Evolutionary conservation across 2,888 invertebrate species (phyloP).

Genomic region (Stomorhina lunata): DNA sequence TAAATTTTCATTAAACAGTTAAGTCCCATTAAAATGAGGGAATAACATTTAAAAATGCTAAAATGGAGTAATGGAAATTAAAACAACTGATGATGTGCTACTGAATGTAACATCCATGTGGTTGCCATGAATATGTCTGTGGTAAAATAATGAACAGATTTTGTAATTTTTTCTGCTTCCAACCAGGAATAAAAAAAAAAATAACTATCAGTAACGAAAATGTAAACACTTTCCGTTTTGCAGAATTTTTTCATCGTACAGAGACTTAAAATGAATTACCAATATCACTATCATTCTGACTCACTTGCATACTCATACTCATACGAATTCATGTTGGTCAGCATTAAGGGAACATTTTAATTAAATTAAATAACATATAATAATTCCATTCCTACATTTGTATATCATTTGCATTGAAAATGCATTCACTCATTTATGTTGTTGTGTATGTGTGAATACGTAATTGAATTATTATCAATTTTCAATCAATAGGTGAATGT

Average conservation of each 20-base stretch:
- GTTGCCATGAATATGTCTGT: not conserved
- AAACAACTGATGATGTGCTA: too few relatives aligned
- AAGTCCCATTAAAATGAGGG: too few relatives aligned
- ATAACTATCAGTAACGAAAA: not conserved
- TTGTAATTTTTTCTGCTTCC: not conserved
- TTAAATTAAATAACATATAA: conserved; percentile 23
- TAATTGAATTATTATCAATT: not conserved
- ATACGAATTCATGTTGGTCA: not conserved
- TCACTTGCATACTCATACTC: not conserved
- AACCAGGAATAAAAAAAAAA: not conserved
- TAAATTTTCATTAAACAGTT: too few relatives aligned
- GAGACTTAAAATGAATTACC: not conserved
- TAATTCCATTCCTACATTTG: too few relatives aligned
- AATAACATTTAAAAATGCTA: too few relatives aligned
- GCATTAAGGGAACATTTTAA: conserved; percentile 8
- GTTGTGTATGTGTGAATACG: not conserved
- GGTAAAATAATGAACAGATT: not conserved
- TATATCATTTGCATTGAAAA: not conserved
- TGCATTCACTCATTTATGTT: not conserved
- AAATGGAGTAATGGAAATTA: too few relatives aligned
- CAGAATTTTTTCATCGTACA: not conserved
- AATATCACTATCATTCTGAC: not conserved
- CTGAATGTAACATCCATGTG: too few relatives aligned
- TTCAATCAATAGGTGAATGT: too few relatives aligned
- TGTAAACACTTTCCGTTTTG: not conserved